These are phyloP conservation scores for Garrulus glandarius DNA, from an alignment of 2,797 vertebrate genomes.

Conservation along the genomic window DNA sequence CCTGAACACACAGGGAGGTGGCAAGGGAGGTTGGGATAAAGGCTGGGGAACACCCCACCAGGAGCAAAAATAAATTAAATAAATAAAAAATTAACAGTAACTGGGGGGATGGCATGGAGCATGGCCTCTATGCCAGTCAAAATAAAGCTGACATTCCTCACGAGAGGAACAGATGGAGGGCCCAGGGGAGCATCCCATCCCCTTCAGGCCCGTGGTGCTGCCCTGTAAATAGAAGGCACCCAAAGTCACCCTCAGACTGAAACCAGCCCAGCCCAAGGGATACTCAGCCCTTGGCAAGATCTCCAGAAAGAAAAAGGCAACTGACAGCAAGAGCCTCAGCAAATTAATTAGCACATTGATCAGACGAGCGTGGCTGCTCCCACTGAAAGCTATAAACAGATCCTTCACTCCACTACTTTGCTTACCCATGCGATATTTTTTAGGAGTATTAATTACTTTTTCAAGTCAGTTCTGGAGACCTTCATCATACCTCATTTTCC, in stretches of 20 bases:
- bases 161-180: fast-evolving
- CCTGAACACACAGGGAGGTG: not conserved
- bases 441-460: not conserved
- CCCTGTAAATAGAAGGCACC: not conserved
- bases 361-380: not conserved
- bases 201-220: not conserved
- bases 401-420: not conserved
- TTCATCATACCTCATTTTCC: not conserved
- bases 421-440: not conserved
- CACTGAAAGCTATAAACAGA: slow-evolving; percentile 15
- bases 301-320: not conserved
- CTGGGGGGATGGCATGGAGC: not conserved
- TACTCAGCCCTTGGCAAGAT: not conserved
- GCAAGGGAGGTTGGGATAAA: not conserved
- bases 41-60: not conserved
- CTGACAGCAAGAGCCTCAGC: not conserved
- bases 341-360: not conserved
- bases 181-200: not conserved
- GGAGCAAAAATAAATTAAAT: not conserved
- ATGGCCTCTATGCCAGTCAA: not conserved
- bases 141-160: not conserved
- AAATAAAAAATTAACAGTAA: not conserved
- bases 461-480: not conserved
- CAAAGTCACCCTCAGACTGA: not conserved
- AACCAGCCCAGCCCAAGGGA: not conserved